These are phyloP conservation scores for Cebidichthys violaceus DNA, from an alignment of 2,113 vertebrate genomes.

Conservation along the genomic window DNA sequence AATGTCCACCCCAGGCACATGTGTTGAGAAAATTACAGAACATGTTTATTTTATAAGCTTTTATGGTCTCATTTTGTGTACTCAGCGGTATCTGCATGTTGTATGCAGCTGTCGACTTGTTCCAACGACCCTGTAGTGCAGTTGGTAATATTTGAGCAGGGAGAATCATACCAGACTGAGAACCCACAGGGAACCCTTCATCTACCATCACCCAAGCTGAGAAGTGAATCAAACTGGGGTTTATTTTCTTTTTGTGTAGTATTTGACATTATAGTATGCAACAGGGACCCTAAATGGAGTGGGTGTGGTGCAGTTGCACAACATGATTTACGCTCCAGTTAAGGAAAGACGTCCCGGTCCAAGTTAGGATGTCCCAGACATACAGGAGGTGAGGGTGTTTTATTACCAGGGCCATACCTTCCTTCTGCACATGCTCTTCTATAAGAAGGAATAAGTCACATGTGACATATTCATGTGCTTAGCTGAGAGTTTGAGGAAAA, in stretches of 20 bases:
- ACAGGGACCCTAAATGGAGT: not conserved
- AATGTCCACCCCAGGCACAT: slow-evolving; percentile 37
- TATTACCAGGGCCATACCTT: slow-evolving; percentile 52
- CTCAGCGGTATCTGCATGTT: slow-evolving; percentile 48
- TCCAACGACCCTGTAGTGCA: not conserved
- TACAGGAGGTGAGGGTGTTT: slow-evolving; percentile 51
- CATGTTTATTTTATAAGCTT: slow-evolving; percentile 53
- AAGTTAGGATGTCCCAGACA: slow-evolving; percentile 45
- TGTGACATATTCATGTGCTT: slow-evolving; percentile 7
- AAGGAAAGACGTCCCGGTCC: slow-evolving; percentile 19
- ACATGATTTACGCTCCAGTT: slow-evolving; percentile 46
- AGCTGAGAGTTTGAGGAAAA: slow-evolving; percentile 10
- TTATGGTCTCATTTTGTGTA: slow-evolving; percentile 48
- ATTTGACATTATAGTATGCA: slow-evolving; percentile 27
- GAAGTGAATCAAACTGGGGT: slow-evolving; percentile 18
- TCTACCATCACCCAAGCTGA: not conserved
- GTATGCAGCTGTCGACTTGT: slow-evolving; percentile 43
- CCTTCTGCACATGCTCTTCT: slow-evolving; percentile 36
- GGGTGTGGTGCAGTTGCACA: slow-evolving; percentile 8
- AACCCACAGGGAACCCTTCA: slow-evolving; percentile 4
- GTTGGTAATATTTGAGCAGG: not conserved
- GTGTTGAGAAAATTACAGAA: slow-evolving; percentile 59
- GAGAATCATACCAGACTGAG: slow-evolving; percentile 1
- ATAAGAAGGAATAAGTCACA: slow-evolving; percentile 1
- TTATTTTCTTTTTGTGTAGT: slow-evolving; percentile 26